Evolutionary conservation across 1,140 invertebrate genomes (phyloP).

Genomic region (Drosophila parvula): DNA sequence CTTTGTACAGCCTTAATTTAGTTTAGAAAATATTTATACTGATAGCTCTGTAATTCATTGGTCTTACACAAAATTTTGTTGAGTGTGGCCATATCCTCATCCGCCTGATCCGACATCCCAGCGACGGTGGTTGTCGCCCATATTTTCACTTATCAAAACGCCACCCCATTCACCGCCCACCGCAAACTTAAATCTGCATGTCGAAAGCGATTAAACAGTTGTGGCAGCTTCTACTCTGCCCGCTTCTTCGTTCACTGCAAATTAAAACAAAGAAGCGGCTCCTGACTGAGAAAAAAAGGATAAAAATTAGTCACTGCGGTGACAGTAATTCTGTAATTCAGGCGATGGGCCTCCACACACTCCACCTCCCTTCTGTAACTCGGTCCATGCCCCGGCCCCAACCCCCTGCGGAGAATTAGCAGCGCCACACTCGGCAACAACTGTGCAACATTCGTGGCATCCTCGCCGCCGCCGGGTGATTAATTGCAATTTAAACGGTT

Average conservation of each 20-base stretch:
- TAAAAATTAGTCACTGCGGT: slow-evolving; percentile 81
- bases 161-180: slow-evolving; percentile 24
- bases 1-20: background rate
- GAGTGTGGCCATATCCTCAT: slow-evolving; percentile 58
- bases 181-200: slow-evolving; percentile 81
- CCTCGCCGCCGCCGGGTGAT: slow-evolving; percentile 64
- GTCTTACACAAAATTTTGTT: background rate
- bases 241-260: slow-evolving; percentile 58
- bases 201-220: slow-evolving; percentile 83
- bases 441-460: slow-evolving; percentile 71
- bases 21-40: background rate
- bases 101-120: slow-evolving; percentile 30
- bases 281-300: slow-evolving; percentile 55
- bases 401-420: slow-evolving; percentile 55
- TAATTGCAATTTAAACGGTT: slow-evolving; percentile 84
- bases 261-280: slow-evolving; percentile 71
- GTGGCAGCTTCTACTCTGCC: slow-evolving; percentile 32
- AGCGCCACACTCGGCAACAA: slow-evolving; percentile 81
- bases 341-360: slow-evolving; percentile 28
- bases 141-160: slow-evolving; percentile 73
- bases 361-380: background rate
- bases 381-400: background rate
- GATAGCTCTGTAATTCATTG: background rate
- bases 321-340: slow-evolving; percentile 77
- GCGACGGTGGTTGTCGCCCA: slow-evolving; percentile 47